Conservation (phyloP, 1,140 invertebrate genomes). For the Acyrthosiphon pisum region DNA sequence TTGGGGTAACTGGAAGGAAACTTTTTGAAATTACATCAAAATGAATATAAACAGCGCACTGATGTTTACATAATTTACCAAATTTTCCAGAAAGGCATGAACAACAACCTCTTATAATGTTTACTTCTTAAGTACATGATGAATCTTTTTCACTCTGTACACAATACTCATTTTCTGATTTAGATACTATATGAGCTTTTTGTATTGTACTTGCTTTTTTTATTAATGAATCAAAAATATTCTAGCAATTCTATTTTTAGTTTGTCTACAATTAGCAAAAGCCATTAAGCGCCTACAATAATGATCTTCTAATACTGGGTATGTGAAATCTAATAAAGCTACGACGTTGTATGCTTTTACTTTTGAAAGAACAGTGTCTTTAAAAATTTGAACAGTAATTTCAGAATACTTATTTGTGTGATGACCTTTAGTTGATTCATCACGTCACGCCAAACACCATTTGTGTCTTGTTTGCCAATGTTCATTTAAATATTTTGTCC, state of each 20-base stretch:
- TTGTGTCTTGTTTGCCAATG: no score
- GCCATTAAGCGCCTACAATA: no score
- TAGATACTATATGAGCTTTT: background rate
- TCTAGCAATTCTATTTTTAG: background rate
- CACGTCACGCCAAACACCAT: background rate
- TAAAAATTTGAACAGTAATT: no score
- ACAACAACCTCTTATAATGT: background rate
- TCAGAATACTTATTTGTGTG: background rate
- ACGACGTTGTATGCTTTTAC: slow-evolving; percentile 41
- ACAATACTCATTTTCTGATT: background rate
- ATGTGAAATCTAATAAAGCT: background rate
- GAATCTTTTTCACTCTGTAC: slow-evolving; percentile 32
- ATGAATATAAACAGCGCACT: background rate
- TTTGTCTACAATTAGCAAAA: background rate
- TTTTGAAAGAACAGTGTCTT: background rate
- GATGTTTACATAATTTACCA: slow-evolving; percentile 45
- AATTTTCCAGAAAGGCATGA: background rate
- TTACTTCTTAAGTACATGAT: background rate
- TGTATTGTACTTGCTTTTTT: background rate
- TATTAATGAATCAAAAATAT: background rate
- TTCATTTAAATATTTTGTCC: no score
- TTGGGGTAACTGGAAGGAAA: background rate
- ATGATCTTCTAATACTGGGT: no score
- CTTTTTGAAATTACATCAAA: slow-evolving; percentile 2
- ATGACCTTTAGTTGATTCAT: background rate